phyloP scores from a whole-genome alignment of 1,140 invertebrate genomes.

The Polypedilum vanderplanki region DNA sequence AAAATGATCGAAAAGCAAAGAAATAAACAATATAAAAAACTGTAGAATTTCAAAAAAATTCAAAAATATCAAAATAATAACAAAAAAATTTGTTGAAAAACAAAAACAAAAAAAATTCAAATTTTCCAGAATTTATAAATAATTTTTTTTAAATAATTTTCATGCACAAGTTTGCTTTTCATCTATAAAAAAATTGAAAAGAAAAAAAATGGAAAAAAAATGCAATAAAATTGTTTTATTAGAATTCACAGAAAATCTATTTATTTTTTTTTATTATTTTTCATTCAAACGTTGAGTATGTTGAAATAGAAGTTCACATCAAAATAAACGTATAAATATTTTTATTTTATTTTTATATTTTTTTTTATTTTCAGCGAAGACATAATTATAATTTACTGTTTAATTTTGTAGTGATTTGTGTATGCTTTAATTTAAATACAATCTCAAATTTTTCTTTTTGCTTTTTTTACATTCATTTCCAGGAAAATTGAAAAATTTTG shows the following conservation, averaged over 20 bases:
- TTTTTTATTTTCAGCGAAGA: neutral
- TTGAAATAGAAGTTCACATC: constrained; percentile 12
- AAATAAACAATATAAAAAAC: too few species aligned
- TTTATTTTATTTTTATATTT: neutral
- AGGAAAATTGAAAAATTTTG: neutral
- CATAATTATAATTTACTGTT: constrained; percentile 8
- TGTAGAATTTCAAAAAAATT: too few species aligned
- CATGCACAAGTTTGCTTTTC: too few species aligned
- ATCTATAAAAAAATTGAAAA: too few species aligned
- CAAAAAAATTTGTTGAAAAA: too few species aligned
- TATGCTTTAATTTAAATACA: neutral
- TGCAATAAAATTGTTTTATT: too few species aligned
- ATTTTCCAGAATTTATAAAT: too few species aligned
- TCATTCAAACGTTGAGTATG: constrained; percentile 1
- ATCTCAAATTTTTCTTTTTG: neutral
- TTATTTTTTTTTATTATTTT: neutral
- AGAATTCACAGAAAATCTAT: neutral
- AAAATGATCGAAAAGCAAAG: too few species aligned
- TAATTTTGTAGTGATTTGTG: neutral
- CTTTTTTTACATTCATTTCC: neutral
- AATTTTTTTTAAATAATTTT: too few species aligned
- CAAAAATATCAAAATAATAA: too few species aligned
- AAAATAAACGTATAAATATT: constrained; percentile 8
- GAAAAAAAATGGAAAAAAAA: too few species aligned
- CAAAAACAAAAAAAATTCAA: too few species aligned